A percentile compares a stretch with the other conserved stretches of the same genome.
Evolutionary conservation across 2,888 invertebrate genomes (phyloP).

Genomic region (Dysmachus trigonus): DNA sequence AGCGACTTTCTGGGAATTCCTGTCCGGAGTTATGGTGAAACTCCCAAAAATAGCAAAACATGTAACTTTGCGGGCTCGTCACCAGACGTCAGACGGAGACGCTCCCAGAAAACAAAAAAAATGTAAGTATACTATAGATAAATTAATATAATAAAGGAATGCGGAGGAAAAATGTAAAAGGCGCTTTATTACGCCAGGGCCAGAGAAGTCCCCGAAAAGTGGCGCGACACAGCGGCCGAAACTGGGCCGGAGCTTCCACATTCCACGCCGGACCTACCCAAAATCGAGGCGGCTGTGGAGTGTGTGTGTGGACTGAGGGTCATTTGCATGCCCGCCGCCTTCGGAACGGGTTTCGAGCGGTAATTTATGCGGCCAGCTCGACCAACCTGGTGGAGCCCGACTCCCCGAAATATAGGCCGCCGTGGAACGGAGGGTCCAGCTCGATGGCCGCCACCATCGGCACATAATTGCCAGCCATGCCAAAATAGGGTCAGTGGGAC

Average conservation of each 20-base stretch:
- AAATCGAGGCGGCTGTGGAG: not conserved
- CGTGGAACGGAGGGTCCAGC: not conserved
- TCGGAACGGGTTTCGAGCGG: not conserved
- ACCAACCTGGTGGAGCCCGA: constrained; percentile 11
- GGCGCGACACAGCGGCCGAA: not conserved
- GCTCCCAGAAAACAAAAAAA: constrained; percentile 1
- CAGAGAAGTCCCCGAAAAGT: not conserved
- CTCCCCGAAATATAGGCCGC: not conserved
- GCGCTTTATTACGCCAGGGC: not conserved
- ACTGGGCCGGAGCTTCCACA: constrained; percentile 18
- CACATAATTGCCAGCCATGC: not conserved
- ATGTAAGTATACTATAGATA: not conserved
- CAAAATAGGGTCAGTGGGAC: constrained; percentile 34
- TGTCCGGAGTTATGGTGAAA: not conserved
- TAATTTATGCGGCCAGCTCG: constrained; percentile 18
- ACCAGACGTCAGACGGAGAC: not conserved
- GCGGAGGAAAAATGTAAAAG: not conserved
- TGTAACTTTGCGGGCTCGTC: not conserved
- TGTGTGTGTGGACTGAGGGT: not conserved
- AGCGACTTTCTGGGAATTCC: not conserved
- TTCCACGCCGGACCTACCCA: constrained; percentile 40
- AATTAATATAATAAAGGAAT: not conserved
- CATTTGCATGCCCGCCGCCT: constrained; percentile 35
- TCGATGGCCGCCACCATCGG: not conserved
- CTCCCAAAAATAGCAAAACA: constrained; percentile 14